phyloP scores from a whole-genome alignment of 2,888 invertebrate genomes.

The Nowickia ferox region DNA sequence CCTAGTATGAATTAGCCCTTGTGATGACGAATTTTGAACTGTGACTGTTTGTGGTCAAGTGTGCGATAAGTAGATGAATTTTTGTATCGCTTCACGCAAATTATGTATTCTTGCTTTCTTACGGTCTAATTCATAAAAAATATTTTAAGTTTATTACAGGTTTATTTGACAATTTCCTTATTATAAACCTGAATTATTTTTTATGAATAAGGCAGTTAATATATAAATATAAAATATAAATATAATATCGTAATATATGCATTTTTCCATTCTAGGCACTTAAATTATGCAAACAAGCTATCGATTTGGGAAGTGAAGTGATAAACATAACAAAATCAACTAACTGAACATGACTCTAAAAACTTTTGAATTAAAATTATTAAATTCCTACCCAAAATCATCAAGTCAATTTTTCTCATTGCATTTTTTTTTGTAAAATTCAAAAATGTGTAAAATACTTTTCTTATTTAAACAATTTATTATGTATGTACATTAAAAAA shows the following conservation, averaged over 20 bases:
- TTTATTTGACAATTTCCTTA: no score
- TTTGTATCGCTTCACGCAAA: not conserved
- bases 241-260: slow-evolving; percentile 2
- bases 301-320: slow-evolving; percentile 85
- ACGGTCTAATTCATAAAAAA: no score
- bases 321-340: slow-evolving; percentile 80
- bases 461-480: not conserved
- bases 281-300: slow-evolving; percentile 85
- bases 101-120: not conserved
- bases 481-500: not conserved
- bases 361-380: not conserved
- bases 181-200: no score
- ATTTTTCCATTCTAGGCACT: slow-evolving; percentile 82
- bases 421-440: slow-evolving; percentile 29
- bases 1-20: no score
- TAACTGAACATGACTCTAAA: slow-evolving; percentile 68
- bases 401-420: slow-evolving; percentile 11
- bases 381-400: not conserved
- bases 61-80: no score
- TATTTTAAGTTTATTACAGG: no score
- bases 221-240: no score
- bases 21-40: no score
- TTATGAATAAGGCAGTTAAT: no score
- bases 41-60: no score
- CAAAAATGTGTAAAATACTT: not conserved